Conservation (phyloP, 2,113 vertebrate genomes). For the Indicator indicator region DNA sequence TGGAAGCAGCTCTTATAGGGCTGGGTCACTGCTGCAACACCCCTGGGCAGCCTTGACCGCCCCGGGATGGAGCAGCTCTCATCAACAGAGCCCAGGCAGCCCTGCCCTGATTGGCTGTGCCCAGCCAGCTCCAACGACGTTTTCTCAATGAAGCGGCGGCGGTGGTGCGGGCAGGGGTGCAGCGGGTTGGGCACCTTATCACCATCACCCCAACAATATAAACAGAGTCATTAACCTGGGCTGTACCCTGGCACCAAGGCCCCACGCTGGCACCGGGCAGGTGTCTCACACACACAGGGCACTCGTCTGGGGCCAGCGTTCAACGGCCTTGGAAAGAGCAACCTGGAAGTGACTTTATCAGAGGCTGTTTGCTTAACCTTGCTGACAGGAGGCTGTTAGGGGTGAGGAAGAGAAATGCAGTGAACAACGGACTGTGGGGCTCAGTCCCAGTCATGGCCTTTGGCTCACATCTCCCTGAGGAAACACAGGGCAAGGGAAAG, state of each 20-base stretch:
- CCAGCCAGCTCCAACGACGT: constrained; percentile 68
- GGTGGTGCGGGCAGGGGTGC: background rate
- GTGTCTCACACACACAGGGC: constrained; percentile 9
- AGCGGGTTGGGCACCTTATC: constrained; percentile 79
- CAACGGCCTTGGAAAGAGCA: constrained; percentile 68
- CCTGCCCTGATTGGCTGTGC: constrained; percentile 68
- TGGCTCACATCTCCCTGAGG: accelerated
- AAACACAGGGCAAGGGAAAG: background rate
- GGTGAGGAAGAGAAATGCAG: background rate
- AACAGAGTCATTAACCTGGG: constrained; percentile 88
- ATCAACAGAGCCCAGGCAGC: constrained; percentile 70
- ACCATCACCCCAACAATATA: constrained; percentile 65
- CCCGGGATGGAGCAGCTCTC: constrained; percentile 64
- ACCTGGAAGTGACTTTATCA: constrained; percentile 77
- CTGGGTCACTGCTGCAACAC: constrained; percentile 40
- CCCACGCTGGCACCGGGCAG: constrained; percentile 65
- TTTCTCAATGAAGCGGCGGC: constrained; percentile 83
- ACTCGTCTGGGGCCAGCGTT: background rate
- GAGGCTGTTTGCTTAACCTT: constrained; percentile 68
- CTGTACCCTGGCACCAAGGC: constrained; percentile 94
- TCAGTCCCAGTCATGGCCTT: no score
- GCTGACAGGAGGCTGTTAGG: background rate
- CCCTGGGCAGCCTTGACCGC: constrained; percentile 87
- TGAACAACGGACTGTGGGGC: accelerated
- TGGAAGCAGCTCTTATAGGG: constrained; percentile 77